Percentiles rank a stretch among this genome's conserved stretches.
phyloP scores from a whole-genome alignment of 2,888 invertebrate species.

The Oscheius sp. region DNA sequence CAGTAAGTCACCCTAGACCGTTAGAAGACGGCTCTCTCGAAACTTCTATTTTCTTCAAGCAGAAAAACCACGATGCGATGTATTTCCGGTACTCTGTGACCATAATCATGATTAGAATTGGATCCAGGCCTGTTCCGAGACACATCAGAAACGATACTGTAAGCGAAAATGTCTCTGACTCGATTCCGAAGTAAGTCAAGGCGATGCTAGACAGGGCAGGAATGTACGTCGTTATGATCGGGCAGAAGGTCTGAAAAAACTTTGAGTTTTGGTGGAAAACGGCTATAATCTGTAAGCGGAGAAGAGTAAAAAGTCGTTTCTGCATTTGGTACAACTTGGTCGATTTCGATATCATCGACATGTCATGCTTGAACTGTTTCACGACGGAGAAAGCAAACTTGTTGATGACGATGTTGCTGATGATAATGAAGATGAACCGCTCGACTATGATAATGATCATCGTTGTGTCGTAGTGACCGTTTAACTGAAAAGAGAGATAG shows the following conservation, averaged over 20 bases:
- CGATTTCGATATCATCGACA: constrained; percentile 1
- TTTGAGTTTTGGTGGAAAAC: too few species aligned
- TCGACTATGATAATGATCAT: constrained; percentile 3
- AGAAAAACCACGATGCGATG: not conserved
- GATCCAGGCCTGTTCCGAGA: not conserved
- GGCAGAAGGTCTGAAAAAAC: not conserved
- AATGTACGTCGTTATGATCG: not conserved
- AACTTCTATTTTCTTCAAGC: not conserved
- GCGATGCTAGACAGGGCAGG: not conserved
- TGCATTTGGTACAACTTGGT: not conserved
- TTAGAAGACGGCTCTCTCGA: not conserved
- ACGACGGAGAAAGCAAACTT: constrained; percentile 7
- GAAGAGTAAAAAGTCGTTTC: not conserved
- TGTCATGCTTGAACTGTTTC: not conserved
- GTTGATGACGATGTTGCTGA: not conserved
- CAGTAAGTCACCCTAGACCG: too few species aligned
- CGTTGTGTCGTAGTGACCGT: constrained; percentile 5
- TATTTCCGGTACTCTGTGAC: constrained; percentile 1
- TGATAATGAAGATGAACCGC: not conserved
- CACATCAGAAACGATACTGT: not conserved
- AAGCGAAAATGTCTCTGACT: not conserved
- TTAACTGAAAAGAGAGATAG: too few species aligned
- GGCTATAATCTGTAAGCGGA: not conserved
- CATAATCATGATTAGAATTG: not conserved
- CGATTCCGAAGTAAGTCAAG: not conserved